Evolutionary conservation across 2,888 invertebrate genomes (phyloP).

Genomic region (Anorthoa munda): DNA sequence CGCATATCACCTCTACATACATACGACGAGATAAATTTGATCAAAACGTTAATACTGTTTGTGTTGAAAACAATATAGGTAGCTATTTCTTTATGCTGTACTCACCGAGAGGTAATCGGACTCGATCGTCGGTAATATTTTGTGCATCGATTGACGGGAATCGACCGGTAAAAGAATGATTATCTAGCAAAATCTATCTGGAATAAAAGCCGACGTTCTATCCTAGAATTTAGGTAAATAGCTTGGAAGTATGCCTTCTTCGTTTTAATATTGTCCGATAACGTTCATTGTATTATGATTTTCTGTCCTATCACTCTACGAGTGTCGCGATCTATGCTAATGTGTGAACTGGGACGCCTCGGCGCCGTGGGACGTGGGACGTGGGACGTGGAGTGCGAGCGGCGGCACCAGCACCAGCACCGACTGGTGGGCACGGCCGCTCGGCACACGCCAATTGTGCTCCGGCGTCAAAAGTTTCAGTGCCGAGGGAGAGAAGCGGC

Average conservation of each 20-base stretch:
- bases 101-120: conserved; percentile 84
- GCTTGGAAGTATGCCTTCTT: conserved; percentile 90
- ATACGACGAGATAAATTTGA: conserved; percentile 86
- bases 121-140: conserved; percentile 87
- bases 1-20: conserved; percentile 89
- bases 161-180: conserved; percentile 85
- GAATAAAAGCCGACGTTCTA: conserved; percentile 90
- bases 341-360: conserved; percentile 73
- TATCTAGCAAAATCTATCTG: conserved; percentile 91
- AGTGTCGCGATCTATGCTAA: conserved; percentile 89
- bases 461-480: conserved; percentile 87
- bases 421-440: conserved; percentile 41
- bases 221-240: conserved; percentile 89
- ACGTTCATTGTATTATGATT: conserved; percentile 87
- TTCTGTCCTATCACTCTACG: conserved; percentile 88
- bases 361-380: conserved; percentile 64
- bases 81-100: conserved; percentile 81
- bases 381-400: conserved; percentile 66
- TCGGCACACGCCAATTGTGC: conserved; percentile 76
- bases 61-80: conserved; percentile 85
- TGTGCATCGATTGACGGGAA: conserved; percentile 88
- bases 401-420: conserved; percentile 53
- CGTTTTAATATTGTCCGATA: conserved; percentile 90
- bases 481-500: conserved; percentile 90
- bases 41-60: conserved; percentile 89